Percentiles rank a stretch among this genome's conserved stretches.
phyloP scores from a whole-genome alignment of 2,888 invertebrate genomes.

The Phaonia tiefii region DNA sequence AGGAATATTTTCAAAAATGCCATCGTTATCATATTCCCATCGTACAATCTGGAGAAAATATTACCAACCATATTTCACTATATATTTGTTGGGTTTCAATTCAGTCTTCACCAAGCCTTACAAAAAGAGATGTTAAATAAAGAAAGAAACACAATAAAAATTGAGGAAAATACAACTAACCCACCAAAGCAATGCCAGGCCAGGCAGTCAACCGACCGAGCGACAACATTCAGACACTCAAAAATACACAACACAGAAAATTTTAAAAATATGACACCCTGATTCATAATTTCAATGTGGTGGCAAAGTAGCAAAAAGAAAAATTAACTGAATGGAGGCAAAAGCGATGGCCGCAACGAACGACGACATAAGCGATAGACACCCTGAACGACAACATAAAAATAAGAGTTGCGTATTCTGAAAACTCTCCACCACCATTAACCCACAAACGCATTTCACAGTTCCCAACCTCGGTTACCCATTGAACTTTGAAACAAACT shows the following conservation, averaged over 20 bases:
- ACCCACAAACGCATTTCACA: not conserved
- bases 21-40: no score
- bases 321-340: not conserved
- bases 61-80: no score
- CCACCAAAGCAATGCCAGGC: not conserved
- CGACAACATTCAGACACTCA: no score
- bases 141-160: slow-evolving; percentile 15
- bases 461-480: no score
- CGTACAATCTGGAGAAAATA: no score
- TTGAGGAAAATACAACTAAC: no score
- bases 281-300: slow-evolving; percentile 60
- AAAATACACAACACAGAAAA: slow-evolving; percentile 35
- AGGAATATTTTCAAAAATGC: no score
- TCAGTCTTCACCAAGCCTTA: no score
- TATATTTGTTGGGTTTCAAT: no score
- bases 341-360: not conserved
- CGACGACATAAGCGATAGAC: no score
- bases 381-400: slow-evolving; percentile 25
- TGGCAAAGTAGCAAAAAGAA: slow-evolving; percentile 18
- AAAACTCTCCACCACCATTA: not conserved
- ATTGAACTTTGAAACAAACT: not conserved
- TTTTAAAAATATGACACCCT: slow-evolving; percentile 58
- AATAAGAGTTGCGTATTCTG: not conserved
- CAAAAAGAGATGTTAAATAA: slow-evolving; percentile 11
- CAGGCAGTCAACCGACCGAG: not conserved